Conservation (phyloP, 1,140 invertebrate species). For the Meloidogyne chitwoodi region DNA sequence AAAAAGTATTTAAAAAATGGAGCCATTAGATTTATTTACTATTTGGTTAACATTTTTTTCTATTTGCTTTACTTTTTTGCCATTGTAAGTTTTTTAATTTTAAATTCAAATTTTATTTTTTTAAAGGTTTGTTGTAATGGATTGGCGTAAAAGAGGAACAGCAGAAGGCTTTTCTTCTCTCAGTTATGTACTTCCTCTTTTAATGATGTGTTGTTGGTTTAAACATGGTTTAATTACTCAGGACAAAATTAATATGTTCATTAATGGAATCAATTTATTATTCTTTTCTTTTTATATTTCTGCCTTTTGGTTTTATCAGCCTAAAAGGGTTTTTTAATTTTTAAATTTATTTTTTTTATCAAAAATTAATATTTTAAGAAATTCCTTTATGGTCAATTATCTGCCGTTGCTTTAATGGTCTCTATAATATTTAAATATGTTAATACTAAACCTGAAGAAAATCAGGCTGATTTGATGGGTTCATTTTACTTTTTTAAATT, state of each 20-base stretch:
- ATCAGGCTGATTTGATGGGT: slow-evolving; percentile 49
- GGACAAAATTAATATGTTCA: slow-evolving; percentile 50
- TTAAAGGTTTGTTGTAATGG: slow-evolving; percentile 36
- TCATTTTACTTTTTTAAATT: not conserved
- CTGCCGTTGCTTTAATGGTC: slow-evolving; percentile 25
- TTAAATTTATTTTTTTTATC: not conserved
- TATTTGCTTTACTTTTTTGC: slow-evolving; percentile 57
- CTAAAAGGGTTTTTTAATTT: slow-evolving; percentile 45
- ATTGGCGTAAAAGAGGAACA: slow-evolving; percentile 51
- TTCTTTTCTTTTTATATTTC: slow-evolving; percentile 51
- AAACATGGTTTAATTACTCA: slow-evolving; percentile 53
- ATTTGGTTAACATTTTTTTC: slow-evolving; percentile 56
- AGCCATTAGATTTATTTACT: slow-evolving; percentile 46
- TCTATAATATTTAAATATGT: slow-evolving; percentile 50
- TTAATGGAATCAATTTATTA: slow-evolving; percentile 52
- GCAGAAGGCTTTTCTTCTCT: slow-evolving; percentile 59
- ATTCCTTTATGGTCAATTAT: slow-evolving; percentile 49
- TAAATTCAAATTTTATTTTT: not conserved
- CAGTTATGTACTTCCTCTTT: slow-evolving; percentile 54
- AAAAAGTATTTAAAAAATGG: slow-evolving; percentile 29
- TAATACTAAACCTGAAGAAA: slow-evolving; percentile 32
- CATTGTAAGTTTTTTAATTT: slow-evolving; percentile 38
- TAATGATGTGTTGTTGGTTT: slow-evolving; percentile 55
- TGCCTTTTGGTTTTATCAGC: slow-evolving; percentile 57
- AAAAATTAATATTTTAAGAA: slow-evolving; percentile 36